These are phyloP conservation scores for Nephrotoma appendiculata DNA, from an alignment of 2,888 invertebrate genomes.

Conservation along the genomic window DNA sequence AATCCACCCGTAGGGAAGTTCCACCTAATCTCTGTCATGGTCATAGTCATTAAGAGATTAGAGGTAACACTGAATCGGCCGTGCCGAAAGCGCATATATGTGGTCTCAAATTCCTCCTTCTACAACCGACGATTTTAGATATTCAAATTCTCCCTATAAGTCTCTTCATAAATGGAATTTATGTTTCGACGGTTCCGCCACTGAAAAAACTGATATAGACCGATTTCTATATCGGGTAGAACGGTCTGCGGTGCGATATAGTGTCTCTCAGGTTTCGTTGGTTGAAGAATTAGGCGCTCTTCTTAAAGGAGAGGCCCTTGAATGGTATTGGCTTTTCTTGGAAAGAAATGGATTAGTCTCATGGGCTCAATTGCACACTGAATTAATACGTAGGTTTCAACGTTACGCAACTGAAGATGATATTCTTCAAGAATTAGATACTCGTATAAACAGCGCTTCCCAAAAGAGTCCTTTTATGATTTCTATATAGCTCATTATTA, in stretches of 20 bases:
- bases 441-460: neutral
- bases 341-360: neutral
- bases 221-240: neutral
- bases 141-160: neutral
- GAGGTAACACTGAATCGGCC: neutral
- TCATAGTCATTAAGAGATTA: neutral
- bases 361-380: neutral
- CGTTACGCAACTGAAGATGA: neutral
- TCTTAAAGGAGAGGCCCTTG: neutral
- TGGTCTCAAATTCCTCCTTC: neutral
- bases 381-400: neutral
- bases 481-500: neutral
- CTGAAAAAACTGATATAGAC: neutral
- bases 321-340: neutral
- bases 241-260: neutral
- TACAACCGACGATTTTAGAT: neutral
- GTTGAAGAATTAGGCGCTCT: neutral
- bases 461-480: neutral
- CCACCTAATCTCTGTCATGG: neutral
- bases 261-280: neutral
- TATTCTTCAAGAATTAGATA: neutral
- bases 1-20: neutral
- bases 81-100: neutral
- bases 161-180: neutral
- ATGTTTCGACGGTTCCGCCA: neutral